Conservation (phyloP, 1,140 invertebrate species). For the Agraylea sexmaculata region DNA sequence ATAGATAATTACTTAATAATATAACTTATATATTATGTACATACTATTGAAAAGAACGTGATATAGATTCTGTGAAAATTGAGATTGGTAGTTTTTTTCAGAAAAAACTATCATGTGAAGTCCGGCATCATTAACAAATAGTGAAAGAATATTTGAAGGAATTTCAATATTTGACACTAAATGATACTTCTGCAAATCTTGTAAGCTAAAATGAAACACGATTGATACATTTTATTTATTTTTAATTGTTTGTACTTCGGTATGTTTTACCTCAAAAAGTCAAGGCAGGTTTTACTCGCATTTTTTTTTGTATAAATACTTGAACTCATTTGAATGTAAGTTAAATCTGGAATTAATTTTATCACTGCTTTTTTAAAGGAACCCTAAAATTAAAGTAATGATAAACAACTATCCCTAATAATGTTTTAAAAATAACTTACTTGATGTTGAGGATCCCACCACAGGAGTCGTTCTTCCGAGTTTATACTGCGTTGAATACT, state of each 20-base stretch:
- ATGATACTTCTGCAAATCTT: conserved; percentile 29
- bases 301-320: conserved; percentile 27
- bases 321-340: conserved; percentile 30
- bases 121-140: conserved; percentile 19
- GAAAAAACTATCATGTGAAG: conserved; percentile 15
- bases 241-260: neutral
- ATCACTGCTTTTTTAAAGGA: conserved; percentile 26
- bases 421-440: neutral
- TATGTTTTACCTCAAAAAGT: conserved; percentile 32
- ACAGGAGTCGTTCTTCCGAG: conserved; percentile 24
- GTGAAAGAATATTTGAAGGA: conserved; percentile 16
- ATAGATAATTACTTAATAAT: neutral
- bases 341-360: conserved; percentile 31
- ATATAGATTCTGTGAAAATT: conserved; percentile 17
- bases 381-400: conserved; percentile 20
- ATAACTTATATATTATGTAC: conserved; percentile 2
- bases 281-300: conserved; percentile 29
- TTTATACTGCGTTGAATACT: conserved; percentile 23
- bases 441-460: conserved; percentile 28
- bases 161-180: conserved; percentile 22
- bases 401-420: neutral
- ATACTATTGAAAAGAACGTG: conserved; percentile 17
- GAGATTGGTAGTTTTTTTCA: conserved; percentile 8
- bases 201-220: conserved; percentile 15
- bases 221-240: conserved; percentile 6